Conservation (phyloP, 2,113 vertebrate genomes). For the Ciconia stormi region DNA sequence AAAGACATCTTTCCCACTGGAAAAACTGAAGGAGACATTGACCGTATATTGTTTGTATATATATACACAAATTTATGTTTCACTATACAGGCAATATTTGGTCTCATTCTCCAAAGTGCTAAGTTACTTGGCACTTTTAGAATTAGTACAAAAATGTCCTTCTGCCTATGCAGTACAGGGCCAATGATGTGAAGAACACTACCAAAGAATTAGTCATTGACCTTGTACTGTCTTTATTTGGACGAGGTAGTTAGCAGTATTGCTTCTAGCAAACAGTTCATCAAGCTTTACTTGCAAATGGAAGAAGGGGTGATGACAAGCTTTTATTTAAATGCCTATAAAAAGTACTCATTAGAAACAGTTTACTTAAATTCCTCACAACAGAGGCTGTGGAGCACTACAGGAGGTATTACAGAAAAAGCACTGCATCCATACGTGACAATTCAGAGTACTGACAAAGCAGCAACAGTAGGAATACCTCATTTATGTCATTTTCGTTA, state of each 20-base stretch:
- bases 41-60: not conserved
- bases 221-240: not conserved
- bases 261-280: not conserved
- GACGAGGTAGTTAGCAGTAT: not conserved
- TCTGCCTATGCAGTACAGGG: not conserved
- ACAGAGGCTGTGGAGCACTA: not conserved
- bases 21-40: not conserved
- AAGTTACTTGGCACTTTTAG: not conserved
- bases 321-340: not conserved
- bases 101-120: not conserved
- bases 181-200: not conserved
- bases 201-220: not conserved
- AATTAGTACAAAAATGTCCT: not conserved
- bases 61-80: not conserved
- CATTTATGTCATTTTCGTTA: constrained; percentile 20
- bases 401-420: not conserved
- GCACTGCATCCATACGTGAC: not conserved
- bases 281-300: not conserved
- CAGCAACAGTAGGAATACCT: not conserved
- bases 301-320: not conserved
- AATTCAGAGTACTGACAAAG: not conserved
- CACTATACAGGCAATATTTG: not conserved
- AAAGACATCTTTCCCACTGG: not conserved
- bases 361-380: constrained; percentile 14
- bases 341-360: constrained; percentile 4